A percentile compares a stretch with the other conserved stretches of the same genome.
These are phyloP conservation scores for Polypedilum pembai DNA, from an alignment of 1,140 invertebrate genomes.

Conservation along the genomic window DNA sequence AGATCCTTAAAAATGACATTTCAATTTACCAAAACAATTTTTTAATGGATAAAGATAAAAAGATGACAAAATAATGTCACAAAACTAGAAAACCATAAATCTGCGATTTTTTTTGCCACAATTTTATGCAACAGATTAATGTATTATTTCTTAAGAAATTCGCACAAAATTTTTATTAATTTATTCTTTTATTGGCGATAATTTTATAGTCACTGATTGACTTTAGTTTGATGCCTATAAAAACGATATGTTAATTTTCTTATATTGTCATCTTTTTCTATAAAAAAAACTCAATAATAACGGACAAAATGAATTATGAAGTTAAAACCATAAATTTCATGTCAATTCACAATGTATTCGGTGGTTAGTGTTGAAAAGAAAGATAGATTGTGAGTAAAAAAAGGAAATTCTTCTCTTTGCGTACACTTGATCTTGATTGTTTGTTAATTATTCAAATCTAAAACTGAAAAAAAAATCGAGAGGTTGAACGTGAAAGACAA, in stretches of 20 bases:
- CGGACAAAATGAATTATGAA: not conserved
- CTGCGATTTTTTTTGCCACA: no score
- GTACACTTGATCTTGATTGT: not conserved
- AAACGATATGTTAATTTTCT: not conserved
- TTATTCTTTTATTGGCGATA: slow-evolving; percentile 4
- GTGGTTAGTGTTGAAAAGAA: slow-evolving; percentile 8
- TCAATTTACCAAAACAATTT: no score
- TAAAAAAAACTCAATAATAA: not conserved
- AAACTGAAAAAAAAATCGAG: not conserved
- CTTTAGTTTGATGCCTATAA: not conserved
- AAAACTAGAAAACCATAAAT: no score
- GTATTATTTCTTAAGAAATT: not conserved
- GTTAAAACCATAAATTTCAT: not conserved
- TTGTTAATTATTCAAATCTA: not conserved
- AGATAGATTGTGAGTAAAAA: not conserved
- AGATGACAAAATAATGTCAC: no score
- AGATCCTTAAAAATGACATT: no score
- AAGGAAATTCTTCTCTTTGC: not conserved
- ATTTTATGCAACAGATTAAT: no score
- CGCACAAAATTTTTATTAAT: slow-evolving; percentile 11
- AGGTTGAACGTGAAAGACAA: not conserved
- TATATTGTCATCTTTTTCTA: slow-evolving; percentile 10
- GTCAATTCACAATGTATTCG: not conserved
- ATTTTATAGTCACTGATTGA: not conserved
- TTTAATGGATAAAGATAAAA: no score